Evolutionary conservation across 2,888 invertebrate genomes (phyloP).

Genomic region (Agelastica alni): DNA sequence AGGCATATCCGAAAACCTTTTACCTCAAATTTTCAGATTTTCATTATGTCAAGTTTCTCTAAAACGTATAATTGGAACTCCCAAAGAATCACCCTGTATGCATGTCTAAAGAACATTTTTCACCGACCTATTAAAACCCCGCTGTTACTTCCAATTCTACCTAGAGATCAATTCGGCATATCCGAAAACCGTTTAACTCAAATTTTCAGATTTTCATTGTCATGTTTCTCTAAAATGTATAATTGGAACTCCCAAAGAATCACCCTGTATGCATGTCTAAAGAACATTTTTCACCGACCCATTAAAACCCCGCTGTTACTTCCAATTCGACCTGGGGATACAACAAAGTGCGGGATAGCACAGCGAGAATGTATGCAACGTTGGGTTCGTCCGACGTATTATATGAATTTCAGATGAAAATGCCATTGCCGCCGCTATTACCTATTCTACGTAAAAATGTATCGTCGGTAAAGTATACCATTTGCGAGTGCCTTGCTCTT

Average conservation of each 20-base stretch:
- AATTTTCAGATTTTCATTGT: too few relatives aligned
- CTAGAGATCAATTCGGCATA: too few relatives aligned
- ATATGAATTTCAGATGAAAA: slow-evolving; percentile 37
- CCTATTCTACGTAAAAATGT: slow-evolving; percentile 39
- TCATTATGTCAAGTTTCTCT: too few relatives aligned
- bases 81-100: too few relatives aligned
- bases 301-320: slow-evolving; percentile 35
- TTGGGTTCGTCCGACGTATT: slow-evolving; percentile 40
- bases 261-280: too few relatives aligned
- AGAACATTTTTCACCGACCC: slow-evolving; percentile 33
- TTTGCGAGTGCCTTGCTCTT: slow-evolving; percentile 33
- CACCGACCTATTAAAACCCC: slow-evolving; percentile 35
- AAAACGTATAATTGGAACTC: too few relatives aligned
- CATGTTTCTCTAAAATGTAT: too few relatives aligned
- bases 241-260: too few relatives aligned
- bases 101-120: slow-evolving; percentile 32
- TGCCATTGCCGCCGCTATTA: slow-evolving; percentile 33
- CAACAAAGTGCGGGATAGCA: slow-evolving; percentile 40
- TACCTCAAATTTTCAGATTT: too few relatives aligned
- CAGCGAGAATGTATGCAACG: slow-evolving; percentile 43
- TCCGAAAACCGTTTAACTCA: too few relatives aligned
- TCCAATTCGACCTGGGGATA: slow-evolving; percentile 37
- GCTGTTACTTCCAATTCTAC: slow-evolving; percentile 34
- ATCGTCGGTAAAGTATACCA: slow-evolving; percentile 38
- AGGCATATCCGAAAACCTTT: too few relatives aligned